phyloP scores from a whole-genome alignment of 2,113 vertebrate species.

The Garra rufa region DNA sequence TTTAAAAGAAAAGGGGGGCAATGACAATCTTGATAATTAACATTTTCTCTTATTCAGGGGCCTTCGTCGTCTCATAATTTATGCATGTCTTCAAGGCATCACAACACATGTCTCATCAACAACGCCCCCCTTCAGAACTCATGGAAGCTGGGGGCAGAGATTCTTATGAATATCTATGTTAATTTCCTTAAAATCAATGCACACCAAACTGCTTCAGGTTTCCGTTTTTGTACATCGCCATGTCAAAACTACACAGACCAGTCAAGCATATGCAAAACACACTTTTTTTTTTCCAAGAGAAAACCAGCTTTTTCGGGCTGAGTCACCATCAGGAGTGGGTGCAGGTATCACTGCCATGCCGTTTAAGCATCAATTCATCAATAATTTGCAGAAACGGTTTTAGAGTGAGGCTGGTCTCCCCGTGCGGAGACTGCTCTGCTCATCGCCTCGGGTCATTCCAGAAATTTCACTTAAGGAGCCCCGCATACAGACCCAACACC shows the following conservation, averaged over 20 bases:
- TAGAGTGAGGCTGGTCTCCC: conserved; percentile 44
- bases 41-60: conserved; percentile 87
- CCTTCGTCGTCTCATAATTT: conserved; percentile 87
- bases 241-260: conserved; percentile 6
- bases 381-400: conserved; percentile 71
- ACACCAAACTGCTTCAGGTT: conserved; percentile 4
- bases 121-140: conserved; percentile 64
- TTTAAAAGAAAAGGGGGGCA: conserved; percentile 59
- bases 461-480: conserved; percentile 73
- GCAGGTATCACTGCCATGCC: conserved; percentile 61
- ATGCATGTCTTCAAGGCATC: conserved; percentile 93
- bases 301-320: conserved; percentile 24
- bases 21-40: conserved; percentile 97
- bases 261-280: conserved; percentile 19
- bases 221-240: neutral
- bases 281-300: neutral
- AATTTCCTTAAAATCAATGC: conserved; percentile 30
- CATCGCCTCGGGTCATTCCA: conserved; percentile 76
- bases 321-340: conserved; percentile 32
- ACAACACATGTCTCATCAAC: conserved; percentile 71
- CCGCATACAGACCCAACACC: conserved; percentile 67
- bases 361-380: conserved; percentile 66
- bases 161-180: conserved; percentile 11
- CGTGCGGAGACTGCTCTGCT: conserved; percentile 54
- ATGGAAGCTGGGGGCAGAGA: neutral